These are phyloP conservation scores for Thaumatotibia leucotreta DNA, from an alignment of 1,140 invertebrate species.

Conservation along the genomic window DNA sequence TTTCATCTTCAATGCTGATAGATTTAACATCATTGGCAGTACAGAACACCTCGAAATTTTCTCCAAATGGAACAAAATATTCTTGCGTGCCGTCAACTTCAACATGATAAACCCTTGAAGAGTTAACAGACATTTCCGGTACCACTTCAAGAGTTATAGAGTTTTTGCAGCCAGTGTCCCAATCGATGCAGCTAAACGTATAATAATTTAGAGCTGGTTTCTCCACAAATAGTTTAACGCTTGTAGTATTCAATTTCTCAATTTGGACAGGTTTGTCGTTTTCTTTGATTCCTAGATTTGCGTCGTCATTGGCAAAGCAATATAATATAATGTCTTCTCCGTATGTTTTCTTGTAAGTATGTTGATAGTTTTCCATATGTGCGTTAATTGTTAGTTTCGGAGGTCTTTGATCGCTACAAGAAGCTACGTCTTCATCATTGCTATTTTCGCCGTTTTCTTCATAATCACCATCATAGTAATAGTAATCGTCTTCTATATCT, in stretches of 20 bases:
- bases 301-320: not conserved
- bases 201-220: not conserved
- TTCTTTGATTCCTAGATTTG: not conserved
- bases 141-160: not conserved
- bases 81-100: not conserved
- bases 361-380: not conserved
- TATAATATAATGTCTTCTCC: not conserved
- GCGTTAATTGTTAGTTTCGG: not conserved
- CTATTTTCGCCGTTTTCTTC: not conserved
- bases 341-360: not conserved
- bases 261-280: not conserved
- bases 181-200: not conserved
- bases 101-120: not conserved
- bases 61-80: not conserved
- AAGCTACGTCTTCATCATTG: not conserved
- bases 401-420: not conserved
- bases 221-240: not conserved
- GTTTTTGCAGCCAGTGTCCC: not conserved
- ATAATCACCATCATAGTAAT: not conserved
- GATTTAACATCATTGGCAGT: not conserved
- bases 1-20: not conserved
- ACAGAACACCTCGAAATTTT: not conserved
- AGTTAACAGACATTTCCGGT: not conserved
- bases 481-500: not conserved
- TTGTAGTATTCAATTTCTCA: not conserved